phyloP scores from a whole-genome alignment of 2,888 invertebrate genomes.

The Morpho helenor region DNA sequence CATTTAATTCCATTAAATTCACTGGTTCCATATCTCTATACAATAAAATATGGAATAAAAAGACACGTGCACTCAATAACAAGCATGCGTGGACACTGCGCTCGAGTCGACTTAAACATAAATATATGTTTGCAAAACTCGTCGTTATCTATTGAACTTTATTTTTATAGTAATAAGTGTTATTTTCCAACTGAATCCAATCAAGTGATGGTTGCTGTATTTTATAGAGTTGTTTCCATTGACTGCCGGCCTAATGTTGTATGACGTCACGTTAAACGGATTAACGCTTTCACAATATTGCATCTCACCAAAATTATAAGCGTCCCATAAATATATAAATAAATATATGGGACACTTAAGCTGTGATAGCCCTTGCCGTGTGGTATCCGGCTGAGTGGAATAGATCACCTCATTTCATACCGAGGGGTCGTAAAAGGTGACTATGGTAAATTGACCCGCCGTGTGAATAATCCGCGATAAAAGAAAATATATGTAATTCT shows the following conservation, averaged over 20 bases:
- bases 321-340: too few species aligned
- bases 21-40: conserved; percentile 40
- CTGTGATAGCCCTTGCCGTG: too few species aligned
- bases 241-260: conserved; percentile 4
- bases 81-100: conserved; percentile 49
- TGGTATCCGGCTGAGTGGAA: too few species aligned
- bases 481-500: too few species aligned
- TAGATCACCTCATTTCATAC: too few species aligned
- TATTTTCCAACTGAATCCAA: neutral
- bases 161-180: neutral
- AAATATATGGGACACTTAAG: too few species aligned
- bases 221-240: conserved; percentile 11
- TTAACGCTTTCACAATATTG: too few species aligned
- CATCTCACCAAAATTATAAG: too few species aligned
- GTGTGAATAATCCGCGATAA: too few species aligned
- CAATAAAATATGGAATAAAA: conserved; percentile 14
- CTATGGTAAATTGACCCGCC: too few species aligned
- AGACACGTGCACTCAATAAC: conserved; percentile 54
- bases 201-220: neutral
- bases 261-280: neutral
- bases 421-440: too few species aligned
- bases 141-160: conserved; percentile 6
- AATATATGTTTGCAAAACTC: conserved; percentile 34
- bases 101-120: conserved; percentile 43
- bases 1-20: conserved; percentile 59